Evolutionary conservation across 2,888 invertebrate species (phyloP).

Genomic region (Sinopyrophorus schimmeli): DNA sequence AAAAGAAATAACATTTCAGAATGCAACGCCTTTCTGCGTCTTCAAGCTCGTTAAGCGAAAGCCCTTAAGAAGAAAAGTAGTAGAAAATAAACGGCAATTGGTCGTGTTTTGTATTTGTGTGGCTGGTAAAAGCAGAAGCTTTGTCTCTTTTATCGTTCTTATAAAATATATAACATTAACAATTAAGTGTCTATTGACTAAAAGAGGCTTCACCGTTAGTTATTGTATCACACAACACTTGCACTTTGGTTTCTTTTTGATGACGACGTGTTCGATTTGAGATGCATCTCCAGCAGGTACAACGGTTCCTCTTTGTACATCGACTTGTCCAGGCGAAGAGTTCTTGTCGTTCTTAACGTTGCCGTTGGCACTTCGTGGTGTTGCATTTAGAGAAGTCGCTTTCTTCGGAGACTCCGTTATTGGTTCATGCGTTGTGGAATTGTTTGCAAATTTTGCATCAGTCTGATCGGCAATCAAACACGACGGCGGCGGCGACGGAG

Average conservation of each 20-base stretch:
- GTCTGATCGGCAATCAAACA: slow-evolving; percentile 58
- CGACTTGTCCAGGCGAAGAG: slow-evolving; percentile 60
- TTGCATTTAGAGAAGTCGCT: slow-evolving; percentile 34
- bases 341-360: slow-evolving; percentile 52
- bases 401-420: slow-evolving; percentile 53
- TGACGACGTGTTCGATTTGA: slow-evolving; percentile 88
- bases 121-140: slow-evolving; percentile 33
- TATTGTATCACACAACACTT: slow-evolving; percentile 94
- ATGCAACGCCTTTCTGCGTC: not conserved
- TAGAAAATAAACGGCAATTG: not conserved
- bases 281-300: slow-evolving; percentile 68
- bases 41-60: not conserved
- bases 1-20: not conserved
- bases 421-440: slow-evolving; percentile 38
- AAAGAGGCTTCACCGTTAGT: slow-evolving; percentile 42
- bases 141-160: slow-evolving; percentile 19
- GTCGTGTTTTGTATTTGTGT: slow-evolving; percentile 35
- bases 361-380: slow-evolving; percentile 48
- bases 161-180: slow-evolving; percentile 42
- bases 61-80: slow-evolving; percentile 2
- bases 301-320: slow-evolving; percentile 73
- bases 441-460: slow-evolving; percentile 44
- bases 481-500: slow-evolving; percentile 59
- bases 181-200: slow-evolving; percentile 44
- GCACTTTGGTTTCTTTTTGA: slow-evolving; percentile 95